Evolutionary conservation across 2,797 vertebrate species (phyloP), one percentile per base, ranked within the genome.

Genomic region (Pangasius macronema): DNA sequence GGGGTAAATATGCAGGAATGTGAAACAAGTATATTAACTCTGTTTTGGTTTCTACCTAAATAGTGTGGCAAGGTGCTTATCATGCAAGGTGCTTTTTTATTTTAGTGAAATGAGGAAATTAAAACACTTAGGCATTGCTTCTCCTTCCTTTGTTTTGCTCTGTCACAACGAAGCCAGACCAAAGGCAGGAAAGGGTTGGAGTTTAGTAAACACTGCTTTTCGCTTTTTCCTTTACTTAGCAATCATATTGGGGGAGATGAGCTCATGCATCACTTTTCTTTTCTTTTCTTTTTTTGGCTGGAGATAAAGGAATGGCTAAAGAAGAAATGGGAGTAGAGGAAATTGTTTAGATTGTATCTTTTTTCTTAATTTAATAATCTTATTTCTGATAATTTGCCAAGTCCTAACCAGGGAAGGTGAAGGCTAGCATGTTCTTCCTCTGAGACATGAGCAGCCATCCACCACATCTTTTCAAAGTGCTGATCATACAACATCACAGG

Each of bases 111-210:
- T 80, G 33, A 80, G 51, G 1, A 79, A 2, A 14, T 77, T 77
- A 53, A 1, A 30, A 27, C 42, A 73, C 22, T 14, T 11, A 42
- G 20, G 36, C 0, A 36, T 36, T 24, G 68, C 39, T 75, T 75
- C n/a, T 75, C 30, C n/a, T 76, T 8, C 49, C 14, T 77, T 46
- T 75, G 42, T 49, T 75, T 75, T 49, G 42, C 42, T 86, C 90
- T 88, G 90, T 82, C 30, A 27, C 39, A 53, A 42, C 89, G 22
- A 36, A 11, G 30, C 20, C n/a, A 57, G 76, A 33, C 16, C 51
- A 79, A 57, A 59, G 16, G 30, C 49, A 53, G 16, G 75, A 57
- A 79, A 53, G 3, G 68, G 18, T 20, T 36, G 36, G 68, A 39
- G 20, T 72, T 10, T 9, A 46, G 42, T 30, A 18, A 49, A n/a